Base-by-base conservation (phyloP, 2,888 invertebrate genomes). In the Melanargia galathea region DNA sequence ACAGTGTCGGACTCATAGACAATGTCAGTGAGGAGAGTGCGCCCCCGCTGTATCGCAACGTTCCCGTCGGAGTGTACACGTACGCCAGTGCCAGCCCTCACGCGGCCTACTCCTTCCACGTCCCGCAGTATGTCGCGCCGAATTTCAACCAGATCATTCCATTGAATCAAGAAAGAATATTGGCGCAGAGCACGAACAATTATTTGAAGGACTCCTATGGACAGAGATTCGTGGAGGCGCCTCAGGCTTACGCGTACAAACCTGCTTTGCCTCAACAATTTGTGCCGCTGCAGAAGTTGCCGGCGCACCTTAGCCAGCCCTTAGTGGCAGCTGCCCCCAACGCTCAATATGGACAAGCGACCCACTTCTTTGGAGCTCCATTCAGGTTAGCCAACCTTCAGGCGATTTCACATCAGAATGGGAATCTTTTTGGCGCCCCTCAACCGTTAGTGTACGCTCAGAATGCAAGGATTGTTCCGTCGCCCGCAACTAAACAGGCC, bases 191-290 rank as follows among this genome's bases (percentile, higher is more conserved):
- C 49, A 72, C 78, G 20, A 83, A 82, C 61, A 80, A 79, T 22
- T 82, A 78, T 33, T 73, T 90, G 64, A 87, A 80, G 70, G 91
- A 91, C 70, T 91, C 91, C 0, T 91, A 91, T 66, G 91, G 91
- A 24, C 89, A 91, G 59, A 79, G 77, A 68, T 90, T 83, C 67
- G 79, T 83, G 33, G 81, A 78, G 61, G 71, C 80, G 1, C 86
- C 87, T 35, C 86, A 86, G 61, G 67, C 79, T 18, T 64, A 84
- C 2, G 75, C 84, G 0, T 90, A 87, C 63, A 86, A 81, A 66
- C 72, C 81, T 20, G 79, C 80, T 4, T 80, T 83, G 61, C 87
- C 90, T 8, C 90, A 89, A 67, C 86, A 90, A 68, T 91, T 77
- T 70, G 80, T 90, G 57, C 80, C 83, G 60, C 76, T 90, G 20